Percentiles rank a stretch among this genome's conserved stretches.
phyloP scores from a whole-genome alignment of 2,797 vertebrate species.

The Paguma larvata region DNA sequence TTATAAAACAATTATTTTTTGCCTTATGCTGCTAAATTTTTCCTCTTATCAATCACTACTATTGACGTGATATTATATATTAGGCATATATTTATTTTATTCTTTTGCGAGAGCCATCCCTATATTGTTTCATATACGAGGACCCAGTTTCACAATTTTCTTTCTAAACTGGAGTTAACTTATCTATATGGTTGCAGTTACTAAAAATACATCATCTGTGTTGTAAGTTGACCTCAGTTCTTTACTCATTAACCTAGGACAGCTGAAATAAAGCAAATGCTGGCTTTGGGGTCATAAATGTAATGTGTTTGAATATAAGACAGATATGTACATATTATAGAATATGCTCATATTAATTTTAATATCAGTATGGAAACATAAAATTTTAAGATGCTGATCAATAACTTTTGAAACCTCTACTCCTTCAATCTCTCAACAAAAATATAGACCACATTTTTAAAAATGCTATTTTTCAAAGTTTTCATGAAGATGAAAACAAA shows the following conservation, averaged over 20 bases:
- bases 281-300: neutral
- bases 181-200: neutral
- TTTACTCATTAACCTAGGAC: neutral
- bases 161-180: neutral
- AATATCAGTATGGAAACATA: neutral
- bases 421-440: neutral
- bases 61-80: neutral
- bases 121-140: neutral
- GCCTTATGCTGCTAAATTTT: neutral
- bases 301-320: neutral
- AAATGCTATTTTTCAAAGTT: neutral
- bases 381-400: neutral
- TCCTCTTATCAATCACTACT: neutral
- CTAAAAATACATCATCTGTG: neutral
- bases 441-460: neutral
- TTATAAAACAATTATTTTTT: neutral
- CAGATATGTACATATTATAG: neutral
- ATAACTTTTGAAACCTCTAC: neutral
- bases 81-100: neutral
- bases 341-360: slow-evolving; percentile 12
- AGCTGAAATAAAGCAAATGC: neutral
- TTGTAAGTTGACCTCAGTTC: neutral
- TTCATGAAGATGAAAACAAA: slow-evolving; percentile 20
- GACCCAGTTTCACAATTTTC: neutral
- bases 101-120: neutral